A percentile compares a stretch with the other conserved stretches of the same genome.
phyloP scores from a whole-genome alignment of 1,140 invertebrate species.

The Sitobion miscanthi region DNA sequence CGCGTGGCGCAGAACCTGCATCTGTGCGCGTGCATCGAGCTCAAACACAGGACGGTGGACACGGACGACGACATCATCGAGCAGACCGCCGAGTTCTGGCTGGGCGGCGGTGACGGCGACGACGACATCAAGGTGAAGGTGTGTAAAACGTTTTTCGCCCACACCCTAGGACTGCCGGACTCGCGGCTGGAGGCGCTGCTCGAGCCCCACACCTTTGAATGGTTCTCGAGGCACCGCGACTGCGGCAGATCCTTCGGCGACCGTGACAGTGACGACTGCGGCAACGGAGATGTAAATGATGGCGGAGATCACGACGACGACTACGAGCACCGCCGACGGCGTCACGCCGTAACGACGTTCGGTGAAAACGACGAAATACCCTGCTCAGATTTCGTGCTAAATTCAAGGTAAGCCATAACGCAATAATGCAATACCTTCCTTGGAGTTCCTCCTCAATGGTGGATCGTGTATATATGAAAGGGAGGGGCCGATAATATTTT shows the following conservation, averaged over 20 bases:
- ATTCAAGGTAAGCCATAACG: not conserved
- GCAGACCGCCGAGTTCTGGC: constrained; percentile 3
- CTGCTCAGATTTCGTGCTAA: not conserved
- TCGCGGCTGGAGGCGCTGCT: not conserved
- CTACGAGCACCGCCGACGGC: not conserved
- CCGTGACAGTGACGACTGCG: not conserved
- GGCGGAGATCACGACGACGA: not conserved
- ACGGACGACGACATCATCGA: not conserved
- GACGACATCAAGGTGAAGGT: constrained; percentile 11
- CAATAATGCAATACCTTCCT: not conserved
- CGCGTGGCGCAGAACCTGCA: constrained; percentile 17
- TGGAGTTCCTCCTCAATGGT: no score
- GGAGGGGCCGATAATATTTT: no score
- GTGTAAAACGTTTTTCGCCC: constrained; percentile 25
- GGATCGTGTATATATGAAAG: no score
- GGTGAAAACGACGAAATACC: not conserved
- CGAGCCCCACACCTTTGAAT: not conserved
- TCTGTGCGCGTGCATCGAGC: not conserved
- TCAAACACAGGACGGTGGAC: not conserved
- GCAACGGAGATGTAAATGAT: not conserved
- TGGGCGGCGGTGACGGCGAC: not conserved
- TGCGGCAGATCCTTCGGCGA: no score
- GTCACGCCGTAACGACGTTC: not conserved
- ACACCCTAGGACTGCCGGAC: not conserved
- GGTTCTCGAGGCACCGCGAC: not conserved